Evolutionary conservation across 2,797 vertebrate species (phyloP).

Genomic region (Onychomys torridus): DNA sequence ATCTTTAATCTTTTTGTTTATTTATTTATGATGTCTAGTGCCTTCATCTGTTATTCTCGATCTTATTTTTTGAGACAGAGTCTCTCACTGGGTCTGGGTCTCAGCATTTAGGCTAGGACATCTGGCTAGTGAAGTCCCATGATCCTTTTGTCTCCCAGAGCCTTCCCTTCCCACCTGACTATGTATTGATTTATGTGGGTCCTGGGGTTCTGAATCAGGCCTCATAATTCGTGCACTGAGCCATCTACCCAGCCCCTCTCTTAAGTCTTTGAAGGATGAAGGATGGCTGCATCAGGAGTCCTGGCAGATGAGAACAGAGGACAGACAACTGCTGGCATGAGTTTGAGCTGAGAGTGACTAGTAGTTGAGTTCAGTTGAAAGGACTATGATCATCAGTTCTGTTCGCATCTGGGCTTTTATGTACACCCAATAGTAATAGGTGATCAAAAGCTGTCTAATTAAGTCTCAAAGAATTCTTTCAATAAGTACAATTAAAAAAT

Average conservation of each 20-base stretch:
- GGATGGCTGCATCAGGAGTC: not conserved
- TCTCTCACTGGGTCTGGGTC: not conserved
- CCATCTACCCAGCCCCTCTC: not conserved
- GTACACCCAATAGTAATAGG: conserved; percentile 38
- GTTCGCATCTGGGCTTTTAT: conserved; percentile 60
- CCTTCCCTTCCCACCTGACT: not conserved
- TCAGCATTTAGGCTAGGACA: not conserved
- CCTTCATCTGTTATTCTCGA: not conserved
- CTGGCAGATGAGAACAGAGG: not conserved
- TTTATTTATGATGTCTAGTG: not conserved
- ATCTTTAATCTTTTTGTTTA: not conserved
- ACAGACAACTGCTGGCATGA: not conserved
- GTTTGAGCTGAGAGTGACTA: not conserved
- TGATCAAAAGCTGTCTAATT: conserved; percentile 76
- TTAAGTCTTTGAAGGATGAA: not conserved
- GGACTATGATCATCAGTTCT: conserved; percentile 56
- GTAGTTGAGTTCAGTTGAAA: not conserved
- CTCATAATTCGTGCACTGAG: not conserved
- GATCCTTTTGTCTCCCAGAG: not conserved
- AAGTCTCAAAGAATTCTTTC: conserved; percentile 71
- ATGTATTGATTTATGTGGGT: not conserved
- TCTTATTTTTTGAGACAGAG: not conserved
- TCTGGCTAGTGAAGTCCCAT: not conserved
- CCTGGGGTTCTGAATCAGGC: not conserved
- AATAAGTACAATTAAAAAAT: conserved; percentile 72